Percentiles rank a stretch among this genome's conserved stretches.
Conservation (phyloP, 2,888 invertebrate genomes). For the Perithous albicinctus region DNA sequence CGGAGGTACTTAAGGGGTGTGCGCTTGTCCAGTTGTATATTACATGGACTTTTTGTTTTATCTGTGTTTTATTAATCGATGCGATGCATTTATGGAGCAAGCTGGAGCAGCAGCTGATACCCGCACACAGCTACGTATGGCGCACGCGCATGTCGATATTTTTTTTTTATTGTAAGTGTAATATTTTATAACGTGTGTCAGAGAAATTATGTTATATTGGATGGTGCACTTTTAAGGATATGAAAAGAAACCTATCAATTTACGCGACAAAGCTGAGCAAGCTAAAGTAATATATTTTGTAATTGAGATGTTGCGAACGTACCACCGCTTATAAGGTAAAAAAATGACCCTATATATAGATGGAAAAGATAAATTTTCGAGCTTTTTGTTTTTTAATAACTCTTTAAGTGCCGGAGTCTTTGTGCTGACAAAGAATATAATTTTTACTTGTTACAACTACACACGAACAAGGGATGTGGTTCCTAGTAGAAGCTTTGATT, state of each 20-base stretch:
- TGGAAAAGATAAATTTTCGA: too few species aligned
- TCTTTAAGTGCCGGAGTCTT: too few species aligned
- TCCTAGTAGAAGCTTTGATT: too few species aligned
- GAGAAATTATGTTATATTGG: neutral
- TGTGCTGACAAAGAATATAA: too few species aligned
- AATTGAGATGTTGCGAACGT: neutral
- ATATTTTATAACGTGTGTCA: neutral
- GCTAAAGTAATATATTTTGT: neutral
- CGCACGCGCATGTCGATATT: slow-evolving; percentile 15
- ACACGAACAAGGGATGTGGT: too few species aligned
- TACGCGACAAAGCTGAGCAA: neutral
- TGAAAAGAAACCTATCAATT: neutral
- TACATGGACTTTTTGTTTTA: slow-evolving; percentile 71
- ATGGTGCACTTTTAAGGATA: neutral
- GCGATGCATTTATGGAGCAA: slow-evolving; percentile 74
- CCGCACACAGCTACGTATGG: neutral
- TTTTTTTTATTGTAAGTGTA: slow-evolving; percentile 12
- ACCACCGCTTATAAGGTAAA: neutral
- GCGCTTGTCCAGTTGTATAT: slow-evolving; percentile 55
- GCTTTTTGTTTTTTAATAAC: too few species aligned
- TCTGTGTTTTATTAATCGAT: slow-evolving; percentile 78
- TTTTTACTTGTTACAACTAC: too few species aligned
- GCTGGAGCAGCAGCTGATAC: slow-evolving; percentile 32
- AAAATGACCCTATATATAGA: neutral
- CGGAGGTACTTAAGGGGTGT: slow-evolving; percentile 44